Evolutionary conservation across 2,888 invertebrate species (phyloP).

Genomic region (Galeruca laticollis): DNA sequence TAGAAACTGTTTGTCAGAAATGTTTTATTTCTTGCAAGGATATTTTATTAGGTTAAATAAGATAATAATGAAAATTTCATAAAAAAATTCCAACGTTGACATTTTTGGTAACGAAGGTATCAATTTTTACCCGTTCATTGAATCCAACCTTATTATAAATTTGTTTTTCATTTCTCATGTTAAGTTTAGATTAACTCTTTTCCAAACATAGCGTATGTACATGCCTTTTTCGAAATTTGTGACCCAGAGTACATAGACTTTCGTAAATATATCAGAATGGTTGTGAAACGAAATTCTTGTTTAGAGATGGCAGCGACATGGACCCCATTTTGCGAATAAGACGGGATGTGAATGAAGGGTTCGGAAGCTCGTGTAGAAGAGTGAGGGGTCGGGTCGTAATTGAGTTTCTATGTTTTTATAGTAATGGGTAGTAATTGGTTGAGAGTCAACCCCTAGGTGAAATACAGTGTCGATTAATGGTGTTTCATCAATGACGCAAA

Average conservation of each 20-base stretch:
- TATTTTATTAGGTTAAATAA: too few species aligned
- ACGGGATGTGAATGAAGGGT: conserved; percentile 41
- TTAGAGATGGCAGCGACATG: conserved; percentile 45
- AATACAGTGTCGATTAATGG: conserved; percentile 23
- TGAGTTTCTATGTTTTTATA: conserved; percentile 60
- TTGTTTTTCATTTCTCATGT: too few species aligned
- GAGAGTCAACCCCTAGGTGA: conserved; percentile 32
- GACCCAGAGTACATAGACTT: background rate
- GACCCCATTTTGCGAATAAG: conserved; percentile 40
- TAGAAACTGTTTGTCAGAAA: too few species aligned
- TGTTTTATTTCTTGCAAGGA: too few species aligned
- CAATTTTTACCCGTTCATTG: too few species aligned
- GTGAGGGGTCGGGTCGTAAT: conserved; percentile 50
- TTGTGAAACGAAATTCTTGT: conserved; percentile 65
- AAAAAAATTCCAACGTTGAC: too few species aligned
- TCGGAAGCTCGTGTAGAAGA: conserved; percentile 6
- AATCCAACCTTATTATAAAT: too few species aligned
- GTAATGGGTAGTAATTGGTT: conserved; percentile 54
- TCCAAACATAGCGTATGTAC: too few species aligned
- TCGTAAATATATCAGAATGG: conserved; percentile 62
- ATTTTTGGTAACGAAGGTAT: too few species aligned
- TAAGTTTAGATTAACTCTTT: too few species aligned
- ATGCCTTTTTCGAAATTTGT: background rate
- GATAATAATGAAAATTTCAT: too few species aligned
- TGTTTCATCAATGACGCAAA: conserved; percentile 24